phyloP scores from a whole-genome alignment of 2,888 invertebrate species.

The Suillia variegata region DNA sequence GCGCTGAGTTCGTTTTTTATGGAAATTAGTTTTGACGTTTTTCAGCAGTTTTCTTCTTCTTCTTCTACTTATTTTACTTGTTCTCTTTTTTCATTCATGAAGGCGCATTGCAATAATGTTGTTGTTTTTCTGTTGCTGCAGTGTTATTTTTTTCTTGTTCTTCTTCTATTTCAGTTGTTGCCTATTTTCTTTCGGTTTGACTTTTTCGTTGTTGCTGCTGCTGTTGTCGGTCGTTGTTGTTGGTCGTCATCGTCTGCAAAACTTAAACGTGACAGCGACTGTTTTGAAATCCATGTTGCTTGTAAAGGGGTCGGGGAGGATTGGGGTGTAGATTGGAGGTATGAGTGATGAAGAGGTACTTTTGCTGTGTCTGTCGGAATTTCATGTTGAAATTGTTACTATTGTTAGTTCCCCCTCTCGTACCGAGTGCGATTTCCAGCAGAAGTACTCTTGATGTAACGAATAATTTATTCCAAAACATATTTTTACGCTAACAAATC shows the following conservation, averaged over 20 bases:
- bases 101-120: background rate
- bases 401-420: too few relatives aligned
- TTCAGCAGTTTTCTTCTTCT: background rate
- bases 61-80: background rate
- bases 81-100: background rate
- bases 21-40: constrained; percentile 4
- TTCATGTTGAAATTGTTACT: too few relatives aligned
- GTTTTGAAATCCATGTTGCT: background rate
- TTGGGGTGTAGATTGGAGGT: too few relatives aligned
- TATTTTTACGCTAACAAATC: too few relatives aligned
- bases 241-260: background rate
- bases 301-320: background rate
- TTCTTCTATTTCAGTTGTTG: too few relatives aligned
- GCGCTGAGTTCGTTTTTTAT: constrained; percentile 2
- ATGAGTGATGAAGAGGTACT: too few relatives aligned
- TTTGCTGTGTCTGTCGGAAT: too few relatives aligned
- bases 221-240: background rate
- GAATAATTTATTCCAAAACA: too few relatives aligned
- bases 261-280: background rate
- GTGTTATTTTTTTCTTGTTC: too few relatives aligned
- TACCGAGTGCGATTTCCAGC: too few relatives aligned
- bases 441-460: too few relatives aligned
- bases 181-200: background rate
- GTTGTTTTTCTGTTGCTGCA: background rate
- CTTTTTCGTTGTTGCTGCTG: background rate